phyloP scores from a whole-genome alignment of 2,888 invertebrate genomes.

The Aphidius colemani region DNA sequence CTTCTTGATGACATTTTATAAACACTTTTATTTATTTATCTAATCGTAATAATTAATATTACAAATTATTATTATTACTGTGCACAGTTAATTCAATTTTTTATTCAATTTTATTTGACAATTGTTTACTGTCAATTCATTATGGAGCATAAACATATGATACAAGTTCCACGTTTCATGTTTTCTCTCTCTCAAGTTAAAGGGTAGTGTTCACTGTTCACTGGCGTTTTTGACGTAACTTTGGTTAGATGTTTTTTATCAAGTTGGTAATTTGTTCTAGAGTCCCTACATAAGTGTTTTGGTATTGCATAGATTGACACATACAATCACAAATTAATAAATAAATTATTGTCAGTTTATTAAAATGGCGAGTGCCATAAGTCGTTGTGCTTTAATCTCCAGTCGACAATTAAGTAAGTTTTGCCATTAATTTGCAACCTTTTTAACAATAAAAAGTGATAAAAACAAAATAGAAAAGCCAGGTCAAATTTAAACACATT shows the following conservation, averaged over 20 bases:
- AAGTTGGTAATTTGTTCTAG: no score
- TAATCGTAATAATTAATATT: not conserved
- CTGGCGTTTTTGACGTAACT: not conserved
- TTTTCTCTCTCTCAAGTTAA: constrained; percentile 19
- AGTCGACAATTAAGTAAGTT: constrained; percentile 70
- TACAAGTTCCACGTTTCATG: constrained; percentile 38
- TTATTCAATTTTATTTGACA: not conserved
- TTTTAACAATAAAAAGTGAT: not conserved
- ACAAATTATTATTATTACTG: no score
- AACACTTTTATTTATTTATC: not conserved
- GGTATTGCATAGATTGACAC: no score
- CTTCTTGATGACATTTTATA: constrained; percentile 65
- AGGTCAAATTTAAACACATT: not conserved
- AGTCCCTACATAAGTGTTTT: no score
- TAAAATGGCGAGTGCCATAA: constrained; percentile 77
- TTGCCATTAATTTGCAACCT: not conserved
- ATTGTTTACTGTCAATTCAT: constrained; percentile 20
- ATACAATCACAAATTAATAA: no score
- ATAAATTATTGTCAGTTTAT: constrained; percentile 30
- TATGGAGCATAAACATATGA: constrained; percentile 14
- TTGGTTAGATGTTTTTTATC: no score
- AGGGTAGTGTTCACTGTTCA: constrained; percentile 13
- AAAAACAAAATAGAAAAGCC: not conserved
- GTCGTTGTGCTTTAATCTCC: constrained; percentile 67
- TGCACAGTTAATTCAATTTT: not conserved